phyloP scores from a whole-genome alignment of 2,888 invertebrate genomes.

The Prenolepis imparis region DNA sequence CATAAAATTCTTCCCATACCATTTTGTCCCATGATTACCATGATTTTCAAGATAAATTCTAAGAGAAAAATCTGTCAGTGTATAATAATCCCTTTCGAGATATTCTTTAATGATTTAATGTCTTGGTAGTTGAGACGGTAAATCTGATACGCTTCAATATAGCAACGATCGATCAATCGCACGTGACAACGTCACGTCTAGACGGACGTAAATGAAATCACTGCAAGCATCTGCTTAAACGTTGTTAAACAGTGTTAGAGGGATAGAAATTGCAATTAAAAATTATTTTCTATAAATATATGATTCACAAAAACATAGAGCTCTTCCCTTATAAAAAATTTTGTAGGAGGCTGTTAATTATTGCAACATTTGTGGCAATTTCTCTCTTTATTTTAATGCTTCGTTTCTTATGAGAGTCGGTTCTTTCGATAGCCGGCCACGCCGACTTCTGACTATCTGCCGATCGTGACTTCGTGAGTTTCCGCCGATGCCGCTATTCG shows the following conservation, averaged over 20 bases:
- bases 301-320: not conserved
- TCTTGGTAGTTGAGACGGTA: not conserved
- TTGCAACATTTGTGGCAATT: not conserved
- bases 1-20: no score
- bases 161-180: slow-evolving; percentile 9
- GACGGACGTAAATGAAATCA: not conserved
- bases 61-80: no score
- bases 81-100: not conserved
- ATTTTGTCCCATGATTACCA: no score
- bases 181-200: slow-evolving; percentile 17
- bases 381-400: not conserved
- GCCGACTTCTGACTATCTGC: slow-evolving; percentile 10
- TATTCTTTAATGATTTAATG: not conserved
- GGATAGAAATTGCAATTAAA: not conserved
- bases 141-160: not conserved
- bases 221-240: not conserved
- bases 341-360: not conserved
- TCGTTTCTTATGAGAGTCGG: slow-evolving; percentile 14
- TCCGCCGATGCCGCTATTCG: slow-evolving; percentile 69
- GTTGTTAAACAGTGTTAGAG: no score
- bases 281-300: slow-evolving; percentile 27
- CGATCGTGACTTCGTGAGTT: slow-evolving; percentile 63
- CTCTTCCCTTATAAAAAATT: not conserved
- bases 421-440: slow-evolving; percentile 7
- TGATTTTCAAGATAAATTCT: no score